Conservation (phyloP, 2,888 invertebrate species). For the Nomada lathburiana region DNA sequence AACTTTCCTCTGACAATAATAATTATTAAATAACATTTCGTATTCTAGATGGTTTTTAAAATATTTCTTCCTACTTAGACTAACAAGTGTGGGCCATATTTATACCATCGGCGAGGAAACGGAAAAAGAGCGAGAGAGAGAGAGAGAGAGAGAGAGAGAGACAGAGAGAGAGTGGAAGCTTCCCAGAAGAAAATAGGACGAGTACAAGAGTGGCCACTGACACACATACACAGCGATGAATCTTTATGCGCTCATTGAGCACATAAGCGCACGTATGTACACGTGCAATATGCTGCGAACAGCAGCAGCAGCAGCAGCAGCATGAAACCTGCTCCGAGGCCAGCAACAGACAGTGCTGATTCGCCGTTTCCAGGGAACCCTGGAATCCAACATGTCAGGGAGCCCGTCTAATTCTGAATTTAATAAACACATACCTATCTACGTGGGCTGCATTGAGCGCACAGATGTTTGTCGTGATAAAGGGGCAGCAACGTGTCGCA, state of each 20-base stretch:
- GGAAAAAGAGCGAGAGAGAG: not conserved
- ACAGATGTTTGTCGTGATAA: constrained; percentile 50
- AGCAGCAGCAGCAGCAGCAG: constrained; percentile 18
- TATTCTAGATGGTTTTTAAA: no score
- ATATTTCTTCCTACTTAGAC: no score
- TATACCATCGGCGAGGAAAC: not conserved
- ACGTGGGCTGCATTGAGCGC: constrained; percentile 36
- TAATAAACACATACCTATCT: constrained; percentile 78
- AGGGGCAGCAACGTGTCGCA: not conserved
- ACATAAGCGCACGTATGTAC: constrained; percentile 49
- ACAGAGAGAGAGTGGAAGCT: not conserved
- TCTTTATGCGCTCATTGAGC: constrained; percentile 45
- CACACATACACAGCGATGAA: constrained; percentile 5
- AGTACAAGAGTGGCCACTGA: constrained; percentile 21
- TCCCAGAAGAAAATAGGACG: not conserved
- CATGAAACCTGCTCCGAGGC: constrained; percentile 31
- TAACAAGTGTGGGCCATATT: no score
- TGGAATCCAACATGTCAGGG: constrained; percentile 71
- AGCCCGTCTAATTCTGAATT: constrained; percentile 75
- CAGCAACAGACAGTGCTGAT: constrained; percentile 59
- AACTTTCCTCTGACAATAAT: no score
- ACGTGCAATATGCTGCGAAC: constrained; percentile 52
- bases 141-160: not conserved
- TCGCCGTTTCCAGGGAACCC: constrained; percentile 59
- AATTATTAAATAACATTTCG: no score